phyloP scores from a whole-genome alignment of 1,140 invertebrate species.

The Cyclina sinensis region DNA sequence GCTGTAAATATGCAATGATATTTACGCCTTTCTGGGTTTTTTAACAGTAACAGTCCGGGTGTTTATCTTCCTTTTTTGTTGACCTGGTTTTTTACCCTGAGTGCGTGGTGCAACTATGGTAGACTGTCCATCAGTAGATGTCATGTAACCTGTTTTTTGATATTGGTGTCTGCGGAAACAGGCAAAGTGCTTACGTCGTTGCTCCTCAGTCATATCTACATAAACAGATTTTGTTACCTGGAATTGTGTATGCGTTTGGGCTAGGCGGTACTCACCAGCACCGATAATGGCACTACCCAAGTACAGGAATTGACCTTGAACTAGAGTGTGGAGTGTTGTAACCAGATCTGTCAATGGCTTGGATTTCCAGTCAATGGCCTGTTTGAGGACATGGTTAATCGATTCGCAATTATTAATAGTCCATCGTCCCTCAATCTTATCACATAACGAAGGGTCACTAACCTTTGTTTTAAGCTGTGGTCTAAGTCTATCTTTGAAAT shows the following conservation, averaged over 20 bases:
- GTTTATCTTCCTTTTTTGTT: conserved; percentile 68
- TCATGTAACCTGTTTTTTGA: conserved; percentile 20
- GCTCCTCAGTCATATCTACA: conserved; percentile 50
- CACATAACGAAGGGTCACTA: not conserved
- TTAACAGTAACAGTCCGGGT: conserved; percentile 43
- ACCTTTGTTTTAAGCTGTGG: conserved; percentile 17
- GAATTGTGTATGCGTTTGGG: conserved; percentile 45
- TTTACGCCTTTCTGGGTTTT: too few species aligned
- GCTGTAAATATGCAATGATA: too few species aligned
- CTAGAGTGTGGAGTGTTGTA: not conserved
- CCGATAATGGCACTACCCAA: conserved; percentile 6
- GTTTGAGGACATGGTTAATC: conserved; percentile 66
- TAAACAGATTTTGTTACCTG: conserved; percentile 43
- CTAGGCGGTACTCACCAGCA: conserved; percentile 26
- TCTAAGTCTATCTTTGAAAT: conserved; percentile 30
- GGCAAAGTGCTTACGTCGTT: conserved; percentile 25
- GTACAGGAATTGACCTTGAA: conserved; percentile 40
- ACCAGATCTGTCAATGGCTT: conserved; percentile 52
- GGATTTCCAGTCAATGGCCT: conserved; percentile 62
- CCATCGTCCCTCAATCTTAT: conserved; percentile 49
- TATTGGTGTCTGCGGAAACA: conserved; percentile 12
- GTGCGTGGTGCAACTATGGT: conserved; percentile 47
- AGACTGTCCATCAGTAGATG: conserved; percentile 47
- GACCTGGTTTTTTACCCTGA: conserved; percentile 66
- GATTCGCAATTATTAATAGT: conserved; percentile 70